Percentiles rank a stretch among this genome's conserved stretches.
phyloP scores from a whole-genome alignment of 2,797 vertebrate genomes.

The Pantherophis vulpinus region DNA sequence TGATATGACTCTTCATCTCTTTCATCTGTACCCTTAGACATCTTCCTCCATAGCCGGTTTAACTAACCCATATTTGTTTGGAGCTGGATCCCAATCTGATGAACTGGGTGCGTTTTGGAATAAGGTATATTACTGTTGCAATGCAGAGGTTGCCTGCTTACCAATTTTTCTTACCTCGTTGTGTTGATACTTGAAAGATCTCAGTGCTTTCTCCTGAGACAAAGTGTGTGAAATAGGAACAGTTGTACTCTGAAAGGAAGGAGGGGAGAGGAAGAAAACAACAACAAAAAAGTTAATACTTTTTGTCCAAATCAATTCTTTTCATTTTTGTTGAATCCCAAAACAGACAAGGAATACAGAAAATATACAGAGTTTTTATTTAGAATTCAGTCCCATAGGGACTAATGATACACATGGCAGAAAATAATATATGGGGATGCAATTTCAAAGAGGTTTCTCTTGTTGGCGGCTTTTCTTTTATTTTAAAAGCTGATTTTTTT shows the following conservation, averaged over 20 bases:
- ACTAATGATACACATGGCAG: neutral
- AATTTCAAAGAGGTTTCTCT: neutral
- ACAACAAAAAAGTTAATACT: slow-evolving; percentile 21
- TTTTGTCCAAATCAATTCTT: neutral
- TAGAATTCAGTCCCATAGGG: neutral
- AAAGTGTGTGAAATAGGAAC: slow-evolving; percentile 98
- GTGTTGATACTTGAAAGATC: slow-evolving; percentile 94
- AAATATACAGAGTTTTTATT: neutral
- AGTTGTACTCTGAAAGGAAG: slow-evolving; percentile 83
- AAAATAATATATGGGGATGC: neutral
- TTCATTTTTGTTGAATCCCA: neutral
- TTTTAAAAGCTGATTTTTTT: neutral
- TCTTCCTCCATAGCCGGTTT: no score
- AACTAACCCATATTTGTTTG: neutral
- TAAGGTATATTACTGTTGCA: neutral
- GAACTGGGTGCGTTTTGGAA: neutral
- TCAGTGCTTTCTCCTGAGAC: slow-evolving; percentile 90
- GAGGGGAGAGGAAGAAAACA: neutral
- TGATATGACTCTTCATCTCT: neutral
- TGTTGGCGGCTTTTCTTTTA: neutral
- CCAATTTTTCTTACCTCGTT: slow-evolving; percentile 84
- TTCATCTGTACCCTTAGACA: neutral
- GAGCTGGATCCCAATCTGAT: neutral
- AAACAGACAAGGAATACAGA: neutral
- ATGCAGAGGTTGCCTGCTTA: neutral